These are phyloP conservation scores for Antrozous pallidus DNA, from an alignment of 2,797 vertebrate species.

Conservation along the genomic window DNA sequence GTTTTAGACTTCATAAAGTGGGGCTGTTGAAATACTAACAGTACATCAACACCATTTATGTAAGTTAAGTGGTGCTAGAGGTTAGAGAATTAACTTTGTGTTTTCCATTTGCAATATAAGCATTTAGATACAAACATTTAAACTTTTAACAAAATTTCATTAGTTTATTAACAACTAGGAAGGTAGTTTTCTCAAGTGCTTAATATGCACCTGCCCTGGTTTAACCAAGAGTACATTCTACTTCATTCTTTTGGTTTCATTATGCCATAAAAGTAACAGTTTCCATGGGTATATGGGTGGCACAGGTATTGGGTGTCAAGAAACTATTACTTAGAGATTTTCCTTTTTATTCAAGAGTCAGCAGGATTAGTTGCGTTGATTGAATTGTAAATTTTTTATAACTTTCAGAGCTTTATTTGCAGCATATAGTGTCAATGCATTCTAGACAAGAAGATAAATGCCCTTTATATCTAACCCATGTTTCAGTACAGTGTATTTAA, in stretches of 20 bases:
- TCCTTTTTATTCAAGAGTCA: constrained; percentile 22
- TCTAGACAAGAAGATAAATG: not conserved
- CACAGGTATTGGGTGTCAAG: not conserved
- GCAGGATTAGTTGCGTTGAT: not conserved
- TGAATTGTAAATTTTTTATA: not conserved
- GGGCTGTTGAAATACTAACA: not conserved
- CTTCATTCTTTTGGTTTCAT: not conserved
- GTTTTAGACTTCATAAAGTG: constrained; percentile 10
- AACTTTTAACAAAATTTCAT: not conserved
- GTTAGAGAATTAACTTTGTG: constrained; percentile 11
- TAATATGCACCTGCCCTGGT: not conserved
- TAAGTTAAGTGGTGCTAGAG: not conserved
- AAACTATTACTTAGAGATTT: constrained; percentile 4
- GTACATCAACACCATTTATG: not conserved
- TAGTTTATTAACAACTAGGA: constrained; percentile 22
- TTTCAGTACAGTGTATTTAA: not conserved
- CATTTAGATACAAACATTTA: not conserved
- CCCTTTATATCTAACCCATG: not conserved
- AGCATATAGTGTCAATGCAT: not conserved
- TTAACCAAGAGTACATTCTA: not conserved
- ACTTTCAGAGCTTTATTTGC: not conserved
- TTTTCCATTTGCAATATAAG: not conserved
- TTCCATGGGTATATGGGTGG: not conserved
- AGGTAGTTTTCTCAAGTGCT: constrained; percentile 2
- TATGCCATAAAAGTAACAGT: not conserved